Percentiles rank a stretch among this genome's conserved stretches.
Evolutionary conservation across 2,113 vertebrate species (phyloP).

Genomic region (Tympanuchus pallidicinctus): DNA sequence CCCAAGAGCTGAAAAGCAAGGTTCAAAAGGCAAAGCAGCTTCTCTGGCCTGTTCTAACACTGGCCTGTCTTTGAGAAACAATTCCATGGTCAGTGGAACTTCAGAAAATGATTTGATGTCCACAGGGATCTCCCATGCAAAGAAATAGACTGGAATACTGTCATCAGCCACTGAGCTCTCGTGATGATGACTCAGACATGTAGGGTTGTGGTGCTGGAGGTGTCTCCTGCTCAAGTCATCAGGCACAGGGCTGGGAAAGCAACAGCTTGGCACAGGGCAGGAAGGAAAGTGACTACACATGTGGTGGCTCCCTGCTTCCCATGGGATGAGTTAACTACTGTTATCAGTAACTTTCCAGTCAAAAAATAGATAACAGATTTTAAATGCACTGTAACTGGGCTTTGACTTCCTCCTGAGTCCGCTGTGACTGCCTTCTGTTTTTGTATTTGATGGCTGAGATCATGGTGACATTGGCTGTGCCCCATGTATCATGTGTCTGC

Average conservation of each 20-base stretch:
- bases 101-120: background rate
- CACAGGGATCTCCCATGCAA: background rate
- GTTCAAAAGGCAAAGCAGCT: background rate
- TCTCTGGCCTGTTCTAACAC: background rate
- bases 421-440: background rate
- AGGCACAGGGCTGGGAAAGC: background rate
- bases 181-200: background rate
- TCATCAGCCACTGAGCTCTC: background rate
- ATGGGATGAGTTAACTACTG: background rate
- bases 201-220: background rate
- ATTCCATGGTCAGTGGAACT: background rate
- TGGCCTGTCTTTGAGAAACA: background rate
- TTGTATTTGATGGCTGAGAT: background rate
- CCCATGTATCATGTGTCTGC: background rate
- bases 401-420: background rate
- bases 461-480: background rate
- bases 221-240: background rate
- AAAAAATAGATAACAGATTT: background rate
- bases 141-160: background rate
- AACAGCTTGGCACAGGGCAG: background rate
- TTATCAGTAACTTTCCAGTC: background rate
- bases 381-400: background rate
- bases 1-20: background rate
- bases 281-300: background rate
- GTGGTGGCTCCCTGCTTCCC: accelerated